Evolutionary conservation across 2,888 invertebrate genomes (phyloP).

Genomic region (Diarsia mendica): DNA sequence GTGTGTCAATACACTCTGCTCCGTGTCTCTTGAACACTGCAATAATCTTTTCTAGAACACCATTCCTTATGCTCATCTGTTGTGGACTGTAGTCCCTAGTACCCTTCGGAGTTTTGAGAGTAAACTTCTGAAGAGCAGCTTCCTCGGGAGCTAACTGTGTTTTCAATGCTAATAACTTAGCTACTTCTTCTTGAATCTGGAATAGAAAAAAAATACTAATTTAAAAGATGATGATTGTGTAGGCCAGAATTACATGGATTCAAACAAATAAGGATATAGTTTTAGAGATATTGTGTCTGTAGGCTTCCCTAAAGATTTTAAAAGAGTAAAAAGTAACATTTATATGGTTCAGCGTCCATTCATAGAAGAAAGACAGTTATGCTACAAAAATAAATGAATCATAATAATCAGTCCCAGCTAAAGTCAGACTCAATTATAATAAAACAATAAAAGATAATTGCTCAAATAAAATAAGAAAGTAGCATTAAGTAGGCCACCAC

Average conservation of each 20-base stretch:
- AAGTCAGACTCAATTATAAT: background rate
- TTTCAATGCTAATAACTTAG: conserved; percentile 95
- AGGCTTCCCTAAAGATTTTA: background rate
- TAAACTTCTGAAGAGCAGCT: conserved; percentile 93
- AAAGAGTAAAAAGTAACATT: background rate
- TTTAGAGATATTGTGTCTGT: background rate
- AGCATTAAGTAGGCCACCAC: conserved; percentile 70
- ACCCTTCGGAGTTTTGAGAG: conserved; percentile 97
- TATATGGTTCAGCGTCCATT: too few relatives aligned
- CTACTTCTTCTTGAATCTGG: conserved; percentile 96
- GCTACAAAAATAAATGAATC: background rate
- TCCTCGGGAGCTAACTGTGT: conserved; percentile 92
- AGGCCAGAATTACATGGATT: background rate
- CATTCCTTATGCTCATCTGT: conserved; percentile 97
- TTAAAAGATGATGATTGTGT: background rate
- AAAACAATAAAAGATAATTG: conserved; percentile 28
- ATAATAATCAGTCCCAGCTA: background rate
- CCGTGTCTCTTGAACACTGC: conserved; percentile 98
- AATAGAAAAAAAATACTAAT: conserved; percentile 59
- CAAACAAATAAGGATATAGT: background rate
- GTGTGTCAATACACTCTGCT: conserved; percentile 99
- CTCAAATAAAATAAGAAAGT: conserved; percentile 54
- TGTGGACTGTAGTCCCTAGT: conserved; percentile 98
- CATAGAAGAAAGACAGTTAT: background rate
- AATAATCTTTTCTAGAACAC: conserved; percentile 96